Evolutionary conservation across 2,888 invertebrate genomes (phyloP).

Genomic region (Odontocerum albicorne): DNA sequence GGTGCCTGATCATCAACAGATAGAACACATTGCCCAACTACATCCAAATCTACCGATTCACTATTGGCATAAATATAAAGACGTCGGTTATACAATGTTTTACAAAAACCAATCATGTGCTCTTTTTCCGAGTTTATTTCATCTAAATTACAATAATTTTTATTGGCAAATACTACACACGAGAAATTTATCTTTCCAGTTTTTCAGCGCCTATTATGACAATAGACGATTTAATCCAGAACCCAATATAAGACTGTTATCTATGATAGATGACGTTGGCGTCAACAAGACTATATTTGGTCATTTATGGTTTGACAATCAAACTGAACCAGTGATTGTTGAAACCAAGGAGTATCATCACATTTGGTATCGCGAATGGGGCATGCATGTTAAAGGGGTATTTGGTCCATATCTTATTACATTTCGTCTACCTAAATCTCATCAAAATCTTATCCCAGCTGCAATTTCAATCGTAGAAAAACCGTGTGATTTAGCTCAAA

Average conservation of each 20-base stretch:
- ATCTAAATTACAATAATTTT: slow-evolving; percentile 7
- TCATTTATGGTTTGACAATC: slow-evolving; percentile 87
- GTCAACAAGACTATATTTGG: slow-evolving; percentile 81
- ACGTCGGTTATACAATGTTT: no score
- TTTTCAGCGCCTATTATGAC: slow-evolving; percentile 59
- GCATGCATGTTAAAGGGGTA: slow-evolving; percentile 86
- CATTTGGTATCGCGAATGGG: slow-evolving; percentile 93
- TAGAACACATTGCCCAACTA: no score
- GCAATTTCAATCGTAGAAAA: slow-evolving; percentile 80
- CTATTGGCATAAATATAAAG: no score
- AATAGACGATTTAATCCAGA: slow-evolving; percentile 66
- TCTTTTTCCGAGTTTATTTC: slow-evolving; percentile 1
- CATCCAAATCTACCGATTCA: no score
- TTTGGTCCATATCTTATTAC: slow-evolving; percentile 89
- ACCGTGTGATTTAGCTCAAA: slow-evolving; percentile 82
- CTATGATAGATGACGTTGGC: slow-evolving; percentile 87
- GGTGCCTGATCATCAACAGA: no score
- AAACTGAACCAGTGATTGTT: slow-evolving; percentile 76
- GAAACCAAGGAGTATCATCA: slow-evolving; percentile 88
- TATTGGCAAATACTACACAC: slow-evolving; percentile 6
- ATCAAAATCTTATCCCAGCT: background rate
- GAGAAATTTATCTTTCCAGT: background rate
- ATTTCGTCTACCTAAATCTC: slow-evolving; percentile 83
- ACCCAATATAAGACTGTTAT: slow-evolving; percentile 81
- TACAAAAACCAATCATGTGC: slow-evolving; percentile 10